Conservation (phyloP, 2,797 vertebrate genomes). For the Pyrocephalus nanus region DNA sequence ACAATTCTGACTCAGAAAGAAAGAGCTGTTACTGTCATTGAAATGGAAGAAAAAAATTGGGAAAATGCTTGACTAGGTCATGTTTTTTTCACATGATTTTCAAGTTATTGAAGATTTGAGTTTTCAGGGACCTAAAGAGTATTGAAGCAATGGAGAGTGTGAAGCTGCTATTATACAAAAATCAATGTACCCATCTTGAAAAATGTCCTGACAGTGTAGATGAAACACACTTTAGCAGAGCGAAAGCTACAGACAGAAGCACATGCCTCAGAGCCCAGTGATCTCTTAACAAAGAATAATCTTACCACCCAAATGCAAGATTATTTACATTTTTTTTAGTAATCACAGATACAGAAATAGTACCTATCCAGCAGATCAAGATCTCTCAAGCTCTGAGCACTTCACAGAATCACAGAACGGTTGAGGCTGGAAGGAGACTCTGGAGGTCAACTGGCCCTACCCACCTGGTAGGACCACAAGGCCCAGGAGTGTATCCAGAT, state of each 20-base stretch:
- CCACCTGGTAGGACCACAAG: not conserved
- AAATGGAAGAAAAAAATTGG: not conserved
- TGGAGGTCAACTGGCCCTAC: not conserved
- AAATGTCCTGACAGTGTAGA: not conserved
- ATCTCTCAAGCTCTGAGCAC: not conserved
- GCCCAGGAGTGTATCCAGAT: not conserved
- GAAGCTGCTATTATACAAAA: not conserved
- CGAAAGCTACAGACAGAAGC: not conserved
- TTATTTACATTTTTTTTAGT: not conserved
- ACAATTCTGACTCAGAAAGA: not conserved
- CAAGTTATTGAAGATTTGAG: not conserved
- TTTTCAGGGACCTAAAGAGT: not conserved
- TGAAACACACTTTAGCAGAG: not conserved
- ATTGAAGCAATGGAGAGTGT: not conserved
- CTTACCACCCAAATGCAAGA: not conserved
- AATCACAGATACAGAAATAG: not conserved
- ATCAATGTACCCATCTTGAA: not conserved
- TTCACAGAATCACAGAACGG: not conserved
- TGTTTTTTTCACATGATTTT: not conserved
- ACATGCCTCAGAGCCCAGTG: rapidly evolving
- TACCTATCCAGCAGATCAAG: not conserved
- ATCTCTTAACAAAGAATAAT: not conserved
- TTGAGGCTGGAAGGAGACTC: not conserved
- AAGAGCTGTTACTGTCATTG: not conserved
- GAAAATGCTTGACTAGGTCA: not conserved